These are phyloP conservation scores for Menidia menidia DNA, from an alignment of 2,797 vertebrate genomes.

Conservation along the genomic window DNA sequence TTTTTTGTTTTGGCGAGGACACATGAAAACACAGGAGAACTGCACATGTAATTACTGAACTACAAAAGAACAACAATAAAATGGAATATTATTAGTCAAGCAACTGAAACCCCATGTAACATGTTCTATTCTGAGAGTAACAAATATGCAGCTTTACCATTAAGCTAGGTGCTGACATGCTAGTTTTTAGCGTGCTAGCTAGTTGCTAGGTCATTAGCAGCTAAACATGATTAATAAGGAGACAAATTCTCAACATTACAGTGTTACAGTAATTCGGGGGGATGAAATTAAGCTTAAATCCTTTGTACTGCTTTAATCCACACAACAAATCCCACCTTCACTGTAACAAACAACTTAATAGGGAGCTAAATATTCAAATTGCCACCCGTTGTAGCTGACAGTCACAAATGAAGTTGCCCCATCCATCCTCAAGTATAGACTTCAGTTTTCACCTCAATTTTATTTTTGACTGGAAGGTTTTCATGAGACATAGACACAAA, in stretches of 20 bases:
- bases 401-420: neutral
- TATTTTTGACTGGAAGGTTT: conserved; percentile 28
- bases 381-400: no score
- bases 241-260: conserved; percentile 1
- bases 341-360: conserved; percentile 51
- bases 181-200: neutral
- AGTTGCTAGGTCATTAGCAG: neutral
- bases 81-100: no score
- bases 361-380: conserved; percentile 22
- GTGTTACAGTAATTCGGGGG: conserved; percentile 3
- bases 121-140: no score
- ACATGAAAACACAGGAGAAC: no score
- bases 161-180: neutral
- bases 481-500: conserved; percentile 44
- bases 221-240: conserved; percentile 14
- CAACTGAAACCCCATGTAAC: no score
- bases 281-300: conserved; percentile 18
- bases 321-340: conserved; percentile 25
- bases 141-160: no score
- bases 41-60: no score
- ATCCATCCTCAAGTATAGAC: neutral
- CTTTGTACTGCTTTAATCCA: conserved; percentile 12
- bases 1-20: no score
- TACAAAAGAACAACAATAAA: no score
- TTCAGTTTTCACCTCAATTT: conserved; percentile 19